Percentiles rank a stretch among this genome's conserved stretches.
Conservation (phyloP, 2,888 invertebrate species). For the Macaria liturata region DNA sequence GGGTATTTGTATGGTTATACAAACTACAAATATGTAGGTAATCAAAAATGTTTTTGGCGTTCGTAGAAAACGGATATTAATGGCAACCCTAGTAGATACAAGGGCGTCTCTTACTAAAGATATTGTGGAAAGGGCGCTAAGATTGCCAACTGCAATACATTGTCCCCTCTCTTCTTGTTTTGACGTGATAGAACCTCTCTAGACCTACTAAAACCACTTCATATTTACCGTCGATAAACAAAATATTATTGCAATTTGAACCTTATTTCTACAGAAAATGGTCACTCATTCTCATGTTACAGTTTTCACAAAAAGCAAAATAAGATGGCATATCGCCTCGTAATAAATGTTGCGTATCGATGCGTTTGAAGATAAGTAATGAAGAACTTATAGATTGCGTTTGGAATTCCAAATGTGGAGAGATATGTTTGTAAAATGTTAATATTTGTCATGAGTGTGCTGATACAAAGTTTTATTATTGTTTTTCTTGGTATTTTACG, state of each 20-base stretch:
- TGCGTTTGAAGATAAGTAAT: conserved; percentile 82
- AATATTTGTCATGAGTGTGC: conserved; percentile 30
- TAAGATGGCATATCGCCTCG: conserved; percentile 52
- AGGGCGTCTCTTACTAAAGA: conserved; percentile 76
- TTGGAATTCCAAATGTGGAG: conserved; percentile 61
- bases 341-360: conserved; percentile 82
- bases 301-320: conserved; percentile 14
- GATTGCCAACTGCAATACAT: conserved; percentile 81
- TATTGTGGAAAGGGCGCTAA: conserved; percentile 82
- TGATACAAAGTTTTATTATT: conserved; percentile 1
- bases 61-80: conserved; percentile 1
- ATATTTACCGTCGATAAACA: conserved; percentile 31
- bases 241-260: conserved; percentile 27
- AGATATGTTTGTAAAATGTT: conserved; percentile 46
- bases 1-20: no score
- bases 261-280: no score
- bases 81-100: conserved; percentile 59
- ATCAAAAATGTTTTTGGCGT: not conserved
- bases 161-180: conserved; percentile 77
- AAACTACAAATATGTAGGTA: no score
- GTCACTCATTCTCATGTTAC: no score
- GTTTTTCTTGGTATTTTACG: no score
- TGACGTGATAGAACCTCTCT: conserved; percentile 77
- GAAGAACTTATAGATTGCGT: conserved; percentile 73
- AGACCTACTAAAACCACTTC: conserved; percentile 61